phyloP scores from a whole-genome alignment of 2,113 vertebrate species.

The Pteropus alecto region DNA sequence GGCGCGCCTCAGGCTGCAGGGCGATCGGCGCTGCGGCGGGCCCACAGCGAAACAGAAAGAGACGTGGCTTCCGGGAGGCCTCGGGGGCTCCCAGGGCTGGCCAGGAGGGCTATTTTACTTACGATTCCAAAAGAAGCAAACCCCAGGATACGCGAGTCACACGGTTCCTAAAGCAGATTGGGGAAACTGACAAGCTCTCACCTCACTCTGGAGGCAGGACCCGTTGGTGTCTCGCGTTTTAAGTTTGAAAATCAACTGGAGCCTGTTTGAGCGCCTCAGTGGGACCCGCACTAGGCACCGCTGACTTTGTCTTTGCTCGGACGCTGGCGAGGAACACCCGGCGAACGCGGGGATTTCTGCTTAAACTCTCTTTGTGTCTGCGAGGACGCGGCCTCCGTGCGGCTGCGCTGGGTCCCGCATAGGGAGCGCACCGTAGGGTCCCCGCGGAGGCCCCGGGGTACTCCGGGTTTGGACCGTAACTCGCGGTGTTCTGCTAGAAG shows the following conservation, averaged over 20 bases:
- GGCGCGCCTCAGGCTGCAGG: not conserved
- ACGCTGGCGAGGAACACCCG: not conserved
- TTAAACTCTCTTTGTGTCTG: not conserved
- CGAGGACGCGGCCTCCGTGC: not conserved
- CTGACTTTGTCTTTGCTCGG: not conserved
- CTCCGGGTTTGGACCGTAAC: fast-evolving
- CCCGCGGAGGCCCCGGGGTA: not conserved
- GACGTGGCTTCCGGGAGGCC: not conserved
- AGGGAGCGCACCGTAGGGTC: not conserved
- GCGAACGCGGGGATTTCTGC: not conserved
- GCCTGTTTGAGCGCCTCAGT: not conserved
- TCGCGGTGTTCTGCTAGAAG: not conserved
- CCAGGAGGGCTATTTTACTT: not conserved
- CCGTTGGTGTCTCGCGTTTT: not conserved
- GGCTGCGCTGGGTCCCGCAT: not conserved
- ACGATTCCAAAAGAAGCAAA: not conserved
- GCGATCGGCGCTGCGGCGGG: not conserved
- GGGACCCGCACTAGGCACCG: fast-evolving
- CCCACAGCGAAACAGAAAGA: fast-evolving
- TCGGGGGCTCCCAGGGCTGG: not conserved
- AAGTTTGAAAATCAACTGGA: not conserved
- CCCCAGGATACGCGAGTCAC: not conserved
- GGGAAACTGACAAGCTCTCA: not conserved
- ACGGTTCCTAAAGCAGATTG: fast-evolving
- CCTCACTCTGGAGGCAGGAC: not conserved